A percentile compares a stretch with the other conserved stretches of the same genome.
phyloP scores from a whole-genome alignment of 2,888 invertebrate genomes.

The Cerceris rybyensis region DNA sequence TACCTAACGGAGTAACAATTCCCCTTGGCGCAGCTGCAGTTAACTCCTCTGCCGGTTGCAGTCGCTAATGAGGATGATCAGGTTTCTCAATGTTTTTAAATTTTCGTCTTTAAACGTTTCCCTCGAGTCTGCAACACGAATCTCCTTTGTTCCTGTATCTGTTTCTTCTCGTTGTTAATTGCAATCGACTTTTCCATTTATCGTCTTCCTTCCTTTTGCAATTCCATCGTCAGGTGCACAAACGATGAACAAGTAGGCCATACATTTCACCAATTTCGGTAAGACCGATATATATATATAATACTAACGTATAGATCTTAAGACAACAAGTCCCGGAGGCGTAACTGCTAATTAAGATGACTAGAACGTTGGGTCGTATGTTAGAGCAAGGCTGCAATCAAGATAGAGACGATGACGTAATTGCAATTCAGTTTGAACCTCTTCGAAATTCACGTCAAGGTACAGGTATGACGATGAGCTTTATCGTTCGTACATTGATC shows the following conservation, averaged over 20 bases:
- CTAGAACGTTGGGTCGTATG: conserved; percentile 31
- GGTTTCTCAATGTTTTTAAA: conserved; percentile 16
- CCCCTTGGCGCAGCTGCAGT: conserved; percentile 52
- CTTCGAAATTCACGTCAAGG: background rate
- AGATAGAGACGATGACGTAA: conserved; percentile 21
- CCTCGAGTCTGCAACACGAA: background rate
- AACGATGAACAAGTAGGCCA: too few relatives aligned
- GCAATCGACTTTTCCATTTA: too few relatives aligned
- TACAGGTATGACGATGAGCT: too few relatives aligned
- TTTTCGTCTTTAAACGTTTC: conserved; percentile 14
- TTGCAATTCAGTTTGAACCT: conserved; percentile 1
- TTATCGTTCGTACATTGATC: too few relatives aligned
- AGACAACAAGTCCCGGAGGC: conserved; percentile 39
- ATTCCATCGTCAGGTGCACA: too few relatives aligned
- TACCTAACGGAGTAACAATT: conserved; percentile 56
- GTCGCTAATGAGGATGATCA: conserved; percentile 50
- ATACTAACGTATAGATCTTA: conserved; percentile 17
- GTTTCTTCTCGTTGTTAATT: background rate
- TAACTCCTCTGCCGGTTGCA: conserved; percentile 28
- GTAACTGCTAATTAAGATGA: conserved; percentile 50
- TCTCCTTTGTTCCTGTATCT: background rate
- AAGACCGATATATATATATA: conserved; percentile 1
- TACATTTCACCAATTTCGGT: too few relatives aligned
- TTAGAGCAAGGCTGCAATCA: conserved; percentile 29
- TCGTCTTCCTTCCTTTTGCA: too few relatives aligned